A percentile compares a stretch with the other conserved stretches of the same genome.
Conservation (phyloP, 2,888 invertebrate genomes). For the Drosophila mercatorum region DNA sequence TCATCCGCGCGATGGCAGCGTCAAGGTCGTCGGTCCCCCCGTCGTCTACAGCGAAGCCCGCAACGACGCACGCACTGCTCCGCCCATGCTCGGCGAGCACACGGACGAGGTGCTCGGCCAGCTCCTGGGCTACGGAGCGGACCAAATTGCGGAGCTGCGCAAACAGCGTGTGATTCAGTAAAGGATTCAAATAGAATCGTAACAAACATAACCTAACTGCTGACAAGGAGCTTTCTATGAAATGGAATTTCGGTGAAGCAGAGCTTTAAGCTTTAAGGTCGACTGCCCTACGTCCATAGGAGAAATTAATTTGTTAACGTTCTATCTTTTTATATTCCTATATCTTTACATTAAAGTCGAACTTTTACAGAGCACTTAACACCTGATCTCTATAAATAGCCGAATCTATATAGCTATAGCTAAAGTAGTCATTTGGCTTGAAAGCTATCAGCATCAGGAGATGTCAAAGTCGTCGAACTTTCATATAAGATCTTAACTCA, state of each 20-base stretch:
- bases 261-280: neutral
- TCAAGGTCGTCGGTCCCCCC: conserved; percentile 94
- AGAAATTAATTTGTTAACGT: neutral
- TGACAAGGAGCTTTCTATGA: neutral
- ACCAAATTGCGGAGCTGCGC: conserved; percentile 86
- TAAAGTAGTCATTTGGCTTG: neutral
- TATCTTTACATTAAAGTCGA: neutral
- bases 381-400: neutral
- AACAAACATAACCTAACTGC: too few species aligned
- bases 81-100: conserved; percentile 95
- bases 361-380: neutral
- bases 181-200: neutral
- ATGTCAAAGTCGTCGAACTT: too few species aligned
- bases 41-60: conserved; percentile 91
- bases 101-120: conserved; percentile 90
- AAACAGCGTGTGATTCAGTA: conserved; percentile 77
- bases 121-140: conserved; percentile 87
- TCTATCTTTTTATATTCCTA: neutral
- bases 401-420: neutral
- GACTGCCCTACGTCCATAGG: neutral
- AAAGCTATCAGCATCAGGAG: neutral
- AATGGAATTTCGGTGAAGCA: neutral
- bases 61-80: conserved; percentile 89
- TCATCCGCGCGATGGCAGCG: conserved; percentile 89
- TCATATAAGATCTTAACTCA: neutral